Evolutionary conservation across 2,797 vertebrate genomes (phyloP).

Genomic region (Sternotherus odoratus): DNA sequence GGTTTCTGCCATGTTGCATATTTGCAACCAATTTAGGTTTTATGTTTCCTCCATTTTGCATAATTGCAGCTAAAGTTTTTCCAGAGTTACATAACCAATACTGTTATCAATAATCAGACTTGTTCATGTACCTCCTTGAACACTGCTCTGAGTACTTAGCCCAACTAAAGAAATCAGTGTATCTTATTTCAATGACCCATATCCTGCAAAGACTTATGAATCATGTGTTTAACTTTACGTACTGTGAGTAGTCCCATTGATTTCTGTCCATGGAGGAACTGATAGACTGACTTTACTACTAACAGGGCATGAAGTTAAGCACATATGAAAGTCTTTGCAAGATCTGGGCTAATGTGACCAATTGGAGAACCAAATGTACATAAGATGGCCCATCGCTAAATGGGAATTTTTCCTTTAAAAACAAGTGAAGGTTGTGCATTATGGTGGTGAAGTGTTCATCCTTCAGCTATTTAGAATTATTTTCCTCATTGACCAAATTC

Average conservation of each 20-base stretch:
- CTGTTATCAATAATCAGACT: constrained; percentile 4
- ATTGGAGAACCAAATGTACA: not conserved
- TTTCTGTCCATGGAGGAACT: not conserved
- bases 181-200: constrained; percentile 37
- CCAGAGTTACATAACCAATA: constrained; percentile 30
- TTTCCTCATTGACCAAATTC: not conserved
- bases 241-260: not conserved
- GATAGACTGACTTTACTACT: not conserved
- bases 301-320: not conserved
- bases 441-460: not conserved
- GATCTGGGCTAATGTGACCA: not conserved
- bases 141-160: constrained; percentile 17
- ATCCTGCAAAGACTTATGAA: not conserved
- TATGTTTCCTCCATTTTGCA: constrained; percentile 10
- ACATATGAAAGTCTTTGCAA: not conserved
- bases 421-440: not conserved
- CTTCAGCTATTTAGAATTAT: not conserved
- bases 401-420: constrained; percentile 23
- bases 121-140: not conserved
- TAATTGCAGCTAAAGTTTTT: constrained; percentile 16
- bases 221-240: not conserved
- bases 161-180: not conserved
- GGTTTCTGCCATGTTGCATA: constrained; percentile 7
- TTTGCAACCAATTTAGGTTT: not conserved
- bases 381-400: not conserved